phyloP scores from a whole-genome alignment of 2,113 vertebrate genomes.

The Cygnus buccinator region DNA sequence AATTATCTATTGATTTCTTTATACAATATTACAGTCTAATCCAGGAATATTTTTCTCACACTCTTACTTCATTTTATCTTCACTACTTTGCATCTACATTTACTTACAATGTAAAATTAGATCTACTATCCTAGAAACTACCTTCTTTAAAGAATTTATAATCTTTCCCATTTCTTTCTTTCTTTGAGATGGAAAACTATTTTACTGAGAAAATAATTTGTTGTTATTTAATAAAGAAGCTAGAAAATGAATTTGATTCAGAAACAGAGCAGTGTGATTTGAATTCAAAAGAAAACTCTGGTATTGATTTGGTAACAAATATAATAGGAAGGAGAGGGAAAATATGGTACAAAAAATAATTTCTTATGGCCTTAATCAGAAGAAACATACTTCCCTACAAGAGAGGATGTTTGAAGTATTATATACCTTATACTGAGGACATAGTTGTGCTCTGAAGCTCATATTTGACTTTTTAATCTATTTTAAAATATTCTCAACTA shows the following conservation, averaged over 20 bases:
- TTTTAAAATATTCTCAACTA: not conserved
- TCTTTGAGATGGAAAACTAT: not conserved
- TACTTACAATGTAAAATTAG: not conserved
- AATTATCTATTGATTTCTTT: not conserved
- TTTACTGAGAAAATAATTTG: not conserved
- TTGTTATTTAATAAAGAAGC: not conserved
- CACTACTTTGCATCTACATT: not conserved
- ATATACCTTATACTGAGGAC: not conserved
- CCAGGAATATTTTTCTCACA: not conserved
- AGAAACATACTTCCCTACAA: not conserved
- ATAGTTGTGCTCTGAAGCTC: not conserved
- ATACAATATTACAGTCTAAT: not conserved
- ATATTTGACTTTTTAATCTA: not conserved
- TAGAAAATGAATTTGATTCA: not conserved
- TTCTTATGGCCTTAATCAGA: not conserved
- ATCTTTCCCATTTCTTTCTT: not conserved
- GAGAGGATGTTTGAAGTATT: not conserved
- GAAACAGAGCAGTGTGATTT: not conserved
- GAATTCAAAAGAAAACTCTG: not conserved
- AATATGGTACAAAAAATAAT: not conserved
- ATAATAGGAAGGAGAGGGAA: not conserved
- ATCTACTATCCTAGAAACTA: not conserved
- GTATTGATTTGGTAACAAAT: not conserved
- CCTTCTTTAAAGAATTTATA: not conserved
- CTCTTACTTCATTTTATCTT: not conserved